Evolutionary conservation across 2,113 vertebrate genomes (phyloP).

Genomic region (Eulemur macaco): DNA sequence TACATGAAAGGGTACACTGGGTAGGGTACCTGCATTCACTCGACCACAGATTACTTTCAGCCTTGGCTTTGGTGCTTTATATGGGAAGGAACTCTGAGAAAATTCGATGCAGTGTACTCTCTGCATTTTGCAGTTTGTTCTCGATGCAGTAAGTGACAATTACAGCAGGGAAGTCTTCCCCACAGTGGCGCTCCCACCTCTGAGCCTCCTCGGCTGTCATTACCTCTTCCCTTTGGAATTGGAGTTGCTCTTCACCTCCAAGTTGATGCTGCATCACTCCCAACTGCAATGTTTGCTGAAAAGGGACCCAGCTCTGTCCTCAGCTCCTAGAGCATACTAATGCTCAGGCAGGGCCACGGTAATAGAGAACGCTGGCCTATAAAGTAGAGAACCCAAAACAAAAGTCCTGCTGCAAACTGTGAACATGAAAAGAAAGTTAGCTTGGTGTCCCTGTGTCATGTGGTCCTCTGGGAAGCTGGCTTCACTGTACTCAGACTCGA

Average conservation of each 20-base stretch:
- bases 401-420: not conserved
- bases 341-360: accelerated
- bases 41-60: not conserved
- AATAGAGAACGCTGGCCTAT: not conserved
- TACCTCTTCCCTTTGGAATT: not conserved
- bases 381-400: not conserved
- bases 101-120: no score
- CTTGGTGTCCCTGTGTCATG: accelerated
- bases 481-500: not conserved
- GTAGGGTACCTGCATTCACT: not conserved
- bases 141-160: not conserved
- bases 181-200: accelerated
- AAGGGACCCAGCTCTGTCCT: not conserved
- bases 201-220: not conserved
- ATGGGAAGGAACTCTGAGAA: not conserved
- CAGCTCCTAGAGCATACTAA: not conserved
- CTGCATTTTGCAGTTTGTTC: not conserved
- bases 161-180: not conserved
- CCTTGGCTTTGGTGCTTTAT: not conserved
- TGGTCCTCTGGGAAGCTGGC: not conserved
- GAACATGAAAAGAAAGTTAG: not conserved
- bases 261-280: no score
- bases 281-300: not conserved
- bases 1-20: not conserved
- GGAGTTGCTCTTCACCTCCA: not conserved